phyloP scores from a whole-genome alignment of 2,113 vertebrate species.

The Paradisaea rubra region DNA sequence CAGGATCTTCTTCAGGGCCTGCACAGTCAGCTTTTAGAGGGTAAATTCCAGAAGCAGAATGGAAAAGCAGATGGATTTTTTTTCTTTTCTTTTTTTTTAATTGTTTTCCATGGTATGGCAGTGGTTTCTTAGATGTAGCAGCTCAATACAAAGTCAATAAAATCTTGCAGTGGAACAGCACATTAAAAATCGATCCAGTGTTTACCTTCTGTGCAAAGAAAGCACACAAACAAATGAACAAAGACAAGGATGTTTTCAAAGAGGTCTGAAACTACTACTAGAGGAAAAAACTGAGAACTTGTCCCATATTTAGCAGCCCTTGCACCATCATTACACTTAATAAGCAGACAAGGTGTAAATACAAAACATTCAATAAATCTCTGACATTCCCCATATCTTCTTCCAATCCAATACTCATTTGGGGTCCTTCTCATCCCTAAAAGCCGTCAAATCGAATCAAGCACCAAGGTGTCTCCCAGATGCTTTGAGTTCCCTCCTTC shows the following conservation, averaged over 20 bases:
- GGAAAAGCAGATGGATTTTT: neutral
- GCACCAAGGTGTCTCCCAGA: neutral
- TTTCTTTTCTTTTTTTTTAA: fast-evolving
- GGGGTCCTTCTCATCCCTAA: neutral
- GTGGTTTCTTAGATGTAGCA: neutral
- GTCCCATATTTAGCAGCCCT: neutral
- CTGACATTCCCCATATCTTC: neutral
- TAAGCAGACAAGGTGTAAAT: neutral
- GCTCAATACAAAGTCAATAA: neutral
- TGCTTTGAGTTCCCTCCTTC: neutral
- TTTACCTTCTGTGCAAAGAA: neutral
- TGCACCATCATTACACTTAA: neutral
- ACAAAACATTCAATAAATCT: neutral
- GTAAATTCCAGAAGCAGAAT: neutral
- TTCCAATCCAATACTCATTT: neutral
- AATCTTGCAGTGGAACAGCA: neutral
- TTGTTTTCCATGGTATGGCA: neutral
- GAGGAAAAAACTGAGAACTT: neutral
- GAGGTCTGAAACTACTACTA: neutral
- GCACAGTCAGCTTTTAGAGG: neutral
- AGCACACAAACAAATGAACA: neutral
- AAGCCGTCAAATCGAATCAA: neutral
- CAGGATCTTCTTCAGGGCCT: neutral
- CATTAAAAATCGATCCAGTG: neutral
- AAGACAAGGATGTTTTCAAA: neutral